These are phyloP conservation scores for Eudasyphora cyanicolor DNA, from an alignment of 2,888 invertebrate genomes.

Conservation along the genomic window DNA sequence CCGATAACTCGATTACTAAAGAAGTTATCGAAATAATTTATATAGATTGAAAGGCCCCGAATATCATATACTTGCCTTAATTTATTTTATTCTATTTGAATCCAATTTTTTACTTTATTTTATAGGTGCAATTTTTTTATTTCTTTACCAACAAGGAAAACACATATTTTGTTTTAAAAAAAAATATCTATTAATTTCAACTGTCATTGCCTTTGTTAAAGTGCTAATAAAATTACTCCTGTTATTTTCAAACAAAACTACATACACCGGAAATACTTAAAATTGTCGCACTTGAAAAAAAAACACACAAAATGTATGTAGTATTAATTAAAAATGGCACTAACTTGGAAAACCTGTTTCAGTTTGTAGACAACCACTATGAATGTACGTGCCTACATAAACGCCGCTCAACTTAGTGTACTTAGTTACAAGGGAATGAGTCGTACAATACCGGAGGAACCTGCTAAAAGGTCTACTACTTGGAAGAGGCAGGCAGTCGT, in stretches of 20 bases:
- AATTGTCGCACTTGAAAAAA: slow-evolving; percentile 5
- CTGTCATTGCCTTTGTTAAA: neutral
- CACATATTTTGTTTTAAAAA: too few relatives aligned
- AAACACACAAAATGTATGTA: neutral
- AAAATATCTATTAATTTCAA: too few relatives aligned
- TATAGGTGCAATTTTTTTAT: neutral
- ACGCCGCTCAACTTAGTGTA: neutral
- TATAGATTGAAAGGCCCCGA: too few relatives aligned
- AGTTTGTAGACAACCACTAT: neutral
- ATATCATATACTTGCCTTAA: too few relatives aligned
- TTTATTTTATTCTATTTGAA: too few relatives aligned
- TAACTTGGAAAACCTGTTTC: neutral
- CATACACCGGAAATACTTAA: slow-evolving; percentile 27
- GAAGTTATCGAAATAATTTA: too few relatives aligned
- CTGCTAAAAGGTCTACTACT: slow-evolving; percentile 8
- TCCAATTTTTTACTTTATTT: too few relatives aligned
- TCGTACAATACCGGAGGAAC: slow-evolving; percentile 14
- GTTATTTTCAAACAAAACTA: neutral
- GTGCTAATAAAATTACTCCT: neutral
- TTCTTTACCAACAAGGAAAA: neutral
- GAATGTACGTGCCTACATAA: neutral
- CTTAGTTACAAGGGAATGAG: slow-evolving; percentile 1
- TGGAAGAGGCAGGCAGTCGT: slow-evolving; percentile 28
- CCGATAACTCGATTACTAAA: too few relatives aligned
- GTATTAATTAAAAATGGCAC: slow-evolving; percentile 35